Evolutionary conservation across 1,140 invertebrate species (phyloP).

Genomic region (Condylostylus longicornis): DNA sequence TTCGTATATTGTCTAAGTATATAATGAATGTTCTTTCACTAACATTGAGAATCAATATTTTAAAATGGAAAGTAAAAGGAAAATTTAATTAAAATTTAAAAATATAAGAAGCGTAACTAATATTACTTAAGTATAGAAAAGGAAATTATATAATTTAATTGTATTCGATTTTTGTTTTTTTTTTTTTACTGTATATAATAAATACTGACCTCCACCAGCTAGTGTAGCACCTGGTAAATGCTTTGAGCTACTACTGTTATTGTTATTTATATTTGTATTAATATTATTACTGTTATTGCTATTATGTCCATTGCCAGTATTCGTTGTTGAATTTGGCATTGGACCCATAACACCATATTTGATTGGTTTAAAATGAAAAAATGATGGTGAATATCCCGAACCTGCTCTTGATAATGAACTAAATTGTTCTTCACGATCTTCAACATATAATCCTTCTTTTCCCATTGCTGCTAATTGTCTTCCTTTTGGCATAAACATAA

Average conservation of each 20-base stretch:
- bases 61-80: too few relatives aligned
- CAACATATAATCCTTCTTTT: slow-evolving; percentile 60
- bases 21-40: too few relatives aligned
- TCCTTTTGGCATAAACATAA: slow-evolving; percentile 89
- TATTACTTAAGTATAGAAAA: too few relatives aligned
- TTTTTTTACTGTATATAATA: too few relatives aligned
- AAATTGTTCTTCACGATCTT: slow-evolving; percentile 59
- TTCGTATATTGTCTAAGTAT: too few relatives aligned
- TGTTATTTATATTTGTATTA: too few relatives aligned
- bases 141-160: too few relatives aligned
- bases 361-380: slow-evolving; percentile 79
- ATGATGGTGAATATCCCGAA: slow-evolving; percentile 73
- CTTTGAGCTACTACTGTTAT: slow-evolving; percentile 23
- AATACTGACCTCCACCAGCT: slow-evolving; percentile 43
- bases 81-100: too few relatives aligned
- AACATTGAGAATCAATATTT: too few relatives aligned
- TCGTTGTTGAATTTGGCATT: slow-evolving; percentile 26
- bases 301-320: slow-evolving; percentile 29
- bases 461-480: slow-evolving; percentile 81
- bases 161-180: too few relatives aligned
- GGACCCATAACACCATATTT: slow-evolving; percentile 49
- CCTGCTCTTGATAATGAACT: slow-evolving; percentile 60
- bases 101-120: too few relatives aligned
- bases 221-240: slow-evolving; percentile 39
- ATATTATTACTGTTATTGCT: too few relatives aligned